These are phyloP conservation scores for Entomobrya multifasciata DNA, from an alignment of 2,888 invertebrate genomes.

Conservation along the genomic window DNA sequence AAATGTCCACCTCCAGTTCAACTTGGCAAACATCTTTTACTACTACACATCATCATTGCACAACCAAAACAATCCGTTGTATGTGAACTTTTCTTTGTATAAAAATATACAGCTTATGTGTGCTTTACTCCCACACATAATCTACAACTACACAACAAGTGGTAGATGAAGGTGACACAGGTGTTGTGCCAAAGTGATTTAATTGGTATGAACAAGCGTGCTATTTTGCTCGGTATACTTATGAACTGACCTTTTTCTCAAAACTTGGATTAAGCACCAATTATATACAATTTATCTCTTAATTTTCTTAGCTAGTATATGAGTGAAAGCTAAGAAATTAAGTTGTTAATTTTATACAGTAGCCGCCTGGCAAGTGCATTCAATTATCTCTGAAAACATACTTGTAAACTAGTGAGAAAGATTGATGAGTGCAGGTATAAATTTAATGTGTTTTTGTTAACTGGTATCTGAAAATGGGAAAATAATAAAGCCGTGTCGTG, in stretches of 20 bases:
- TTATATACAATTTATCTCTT: neutral
- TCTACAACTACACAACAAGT: conserved; percentile 6
- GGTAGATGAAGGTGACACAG: conserved; percentile 35
- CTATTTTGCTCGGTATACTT: neutral
- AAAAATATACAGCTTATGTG: neutral
- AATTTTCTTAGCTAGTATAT: neutral
- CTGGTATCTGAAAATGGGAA: neutral
- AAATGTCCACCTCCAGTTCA: neutral
- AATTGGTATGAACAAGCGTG: conserved; percentile 57
- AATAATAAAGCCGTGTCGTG: neutral
- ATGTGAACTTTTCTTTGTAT: neutral
- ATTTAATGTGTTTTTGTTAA: conserved; percentile 16
- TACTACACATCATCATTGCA: neutral
- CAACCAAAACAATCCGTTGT: neutral
- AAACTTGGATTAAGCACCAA: conserved; percentile 48
- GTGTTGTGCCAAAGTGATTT: conserved; percentile 5
- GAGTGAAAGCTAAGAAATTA: neutral
- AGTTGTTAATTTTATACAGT: too few species aligned
- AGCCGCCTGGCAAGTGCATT: neutral
- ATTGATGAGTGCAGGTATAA: neutral
- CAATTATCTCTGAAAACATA: too few species aligned
- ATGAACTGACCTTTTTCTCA: conserved; percentile 62
- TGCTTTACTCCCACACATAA: conserved; percentile 7
- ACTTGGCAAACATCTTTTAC: too few species aligned
- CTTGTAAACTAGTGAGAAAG: neutral